These are phyloP conservation scores for Phragmatobia fuliginosa DNA, from an alignment of 2,888 invertebrate species.

Conservation along the genomic window DNA sequence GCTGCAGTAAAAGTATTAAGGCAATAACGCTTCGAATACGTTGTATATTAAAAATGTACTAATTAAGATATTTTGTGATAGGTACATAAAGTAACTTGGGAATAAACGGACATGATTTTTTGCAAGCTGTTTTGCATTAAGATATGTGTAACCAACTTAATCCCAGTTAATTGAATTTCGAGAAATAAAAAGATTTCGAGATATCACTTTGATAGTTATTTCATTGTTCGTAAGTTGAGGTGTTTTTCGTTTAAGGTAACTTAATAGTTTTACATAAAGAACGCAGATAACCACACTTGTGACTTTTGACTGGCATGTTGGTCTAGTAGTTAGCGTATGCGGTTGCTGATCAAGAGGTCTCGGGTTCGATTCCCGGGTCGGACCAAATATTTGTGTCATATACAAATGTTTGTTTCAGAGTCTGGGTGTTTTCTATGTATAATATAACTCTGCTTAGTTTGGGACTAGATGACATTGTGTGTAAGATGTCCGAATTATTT, in stretches of 20 bases:
- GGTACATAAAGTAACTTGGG: not conserved
- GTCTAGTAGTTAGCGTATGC: too few species aligned
- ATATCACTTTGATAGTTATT: not conserved
- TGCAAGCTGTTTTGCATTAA: not conserved
- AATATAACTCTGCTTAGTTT: too few species aligned
- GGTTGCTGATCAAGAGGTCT: too few species aligned
- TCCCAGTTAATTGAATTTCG: not conserved
- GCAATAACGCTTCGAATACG: not conserved
- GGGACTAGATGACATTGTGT: too few species aligned
- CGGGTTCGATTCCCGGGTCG: too few species aligned
- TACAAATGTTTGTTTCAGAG: too few species aligned
- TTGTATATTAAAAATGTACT: not conserved
- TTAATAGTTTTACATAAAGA: not conserved
- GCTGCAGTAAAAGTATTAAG: not conserved
- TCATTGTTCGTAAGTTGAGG: not conserved
- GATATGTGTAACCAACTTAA: not conserved
- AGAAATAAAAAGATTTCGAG: not conserved
- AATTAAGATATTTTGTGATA: not conserved
- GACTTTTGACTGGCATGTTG: too few species aligned
- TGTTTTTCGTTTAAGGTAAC: not conserved
- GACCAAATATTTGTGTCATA: too few species aligned
- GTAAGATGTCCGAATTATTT: too few species aligned
- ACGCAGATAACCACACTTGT: not conserved
- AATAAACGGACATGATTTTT: not conserved
- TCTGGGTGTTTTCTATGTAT: too few species aligned